Conservation (phyloP, 1,140 invertebrate species). For the Coptotermes formosanus region DNA sequence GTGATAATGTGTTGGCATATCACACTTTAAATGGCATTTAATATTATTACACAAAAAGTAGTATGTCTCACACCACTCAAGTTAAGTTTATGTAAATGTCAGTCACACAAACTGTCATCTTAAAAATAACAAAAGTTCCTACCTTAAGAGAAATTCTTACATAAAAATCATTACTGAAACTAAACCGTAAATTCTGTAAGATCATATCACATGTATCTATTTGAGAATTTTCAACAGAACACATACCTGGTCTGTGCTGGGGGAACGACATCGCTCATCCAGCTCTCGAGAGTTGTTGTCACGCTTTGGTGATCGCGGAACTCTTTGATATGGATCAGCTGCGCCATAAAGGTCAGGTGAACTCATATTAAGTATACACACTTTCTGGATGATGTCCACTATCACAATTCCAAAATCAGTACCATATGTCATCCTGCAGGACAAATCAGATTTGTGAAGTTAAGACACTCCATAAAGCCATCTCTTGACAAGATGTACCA, state of each 20-base stretch:
- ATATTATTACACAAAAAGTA: no score
- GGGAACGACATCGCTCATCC: constrained; percentile 75
- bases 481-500: no score
- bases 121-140: no score
- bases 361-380: constrained; percentile 80
- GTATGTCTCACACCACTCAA: no score
- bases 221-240: neutral
- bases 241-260: constrained; percentile 86
- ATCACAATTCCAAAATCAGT: constrained; percentile 93
- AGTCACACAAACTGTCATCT: no score
- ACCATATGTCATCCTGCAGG: constrained; percentile 88
- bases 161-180: no score
- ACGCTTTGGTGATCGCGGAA: constrained; percentile 78
- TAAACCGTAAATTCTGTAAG: neutral
- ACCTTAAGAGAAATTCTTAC: no score
- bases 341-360: constrained; percentile 84
- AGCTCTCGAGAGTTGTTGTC: constrained; percentile 48
- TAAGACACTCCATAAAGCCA: neutral
- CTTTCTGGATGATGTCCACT: constrained; percentile 91
- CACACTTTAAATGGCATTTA: no score
- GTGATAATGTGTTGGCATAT: no score
- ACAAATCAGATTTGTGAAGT: neutral
- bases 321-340: constrained; percentile 84
- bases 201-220: neutral
- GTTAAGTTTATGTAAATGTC: no score